phyloP scores from a whole-genome alignment of 1,140 invertebrate genomes.

The Phthorimaea operculella region DNA sequence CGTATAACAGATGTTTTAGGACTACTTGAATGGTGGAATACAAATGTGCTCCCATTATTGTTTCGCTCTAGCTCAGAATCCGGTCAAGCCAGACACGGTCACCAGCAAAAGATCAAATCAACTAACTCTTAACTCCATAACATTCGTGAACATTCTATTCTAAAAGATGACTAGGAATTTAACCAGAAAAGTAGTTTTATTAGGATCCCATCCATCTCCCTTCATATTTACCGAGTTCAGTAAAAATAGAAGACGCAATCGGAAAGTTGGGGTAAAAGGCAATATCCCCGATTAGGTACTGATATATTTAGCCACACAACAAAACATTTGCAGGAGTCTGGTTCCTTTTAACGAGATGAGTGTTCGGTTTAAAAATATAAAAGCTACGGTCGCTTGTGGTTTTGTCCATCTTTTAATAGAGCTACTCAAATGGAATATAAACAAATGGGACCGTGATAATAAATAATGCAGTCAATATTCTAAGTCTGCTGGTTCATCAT shows the following conservation, averaged over 20 bases:
- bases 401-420: neutral
- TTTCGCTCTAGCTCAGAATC: neutral
- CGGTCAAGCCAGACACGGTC: no score
- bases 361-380: slow-evolving; percentile 20
- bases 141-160: no score
- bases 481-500: neutral
- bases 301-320: slow-evolving; percentile 25
- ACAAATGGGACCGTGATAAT: neutral
- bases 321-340: slow-evolving; percentile 24
- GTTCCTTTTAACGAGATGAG: slow-evolving; percentile 17
- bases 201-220: no score
- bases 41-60: neutral
- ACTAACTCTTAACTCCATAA: no score
- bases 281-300: slow-evolving; percentile 9
- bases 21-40: neutral
- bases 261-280: neutral
- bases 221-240: neutral
- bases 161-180: no score
- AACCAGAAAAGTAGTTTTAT: no score
- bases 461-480: neutral
- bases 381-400: neutral
- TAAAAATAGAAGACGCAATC: neutral
- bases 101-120: no score
- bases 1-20: neutral
- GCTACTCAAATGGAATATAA: neutral